Evolutionary conservation across 2,797 vertebrate genomes (phyloP).

Genomic region (Antrozous pallidus): DNA sequence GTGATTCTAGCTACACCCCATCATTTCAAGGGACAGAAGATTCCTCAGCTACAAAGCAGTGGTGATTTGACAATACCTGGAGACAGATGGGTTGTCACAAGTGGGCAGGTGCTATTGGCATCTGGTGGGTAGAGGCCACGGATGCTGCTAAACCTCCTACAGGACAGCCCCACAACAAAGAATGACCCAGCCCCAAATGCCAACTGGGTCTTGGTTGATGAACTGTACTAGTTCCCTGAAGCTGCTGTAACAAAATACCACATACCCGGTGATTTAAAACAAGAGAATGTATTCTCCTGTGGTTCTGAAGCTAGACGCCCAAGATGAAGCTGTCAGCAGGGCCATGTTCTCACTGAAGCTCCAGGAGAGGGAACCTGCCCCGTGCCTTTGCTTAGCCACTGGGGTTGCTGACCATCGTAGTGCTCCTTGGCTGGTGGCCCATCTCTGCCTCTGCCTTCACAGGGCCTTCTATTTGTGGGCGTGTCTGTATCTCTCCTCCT

Average conservation of each 20-base stretch:
- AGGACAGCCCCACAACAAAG: not conserved
- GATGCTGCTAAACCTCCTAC: not conserved
- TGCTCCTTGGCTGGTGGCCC: too few species aligned
- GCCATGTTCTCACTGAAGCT: not conserved
- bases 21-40: not conserved
- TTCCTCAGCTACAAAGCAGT: not conserved
- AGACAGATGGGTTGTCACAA: not conserved
- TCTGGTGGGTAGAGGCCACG: not conserved
- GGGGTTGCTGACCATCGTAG: not conserved
- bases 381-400: not conserved
- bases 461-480: not conserved
- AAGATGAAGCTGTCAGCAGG: not conserved
- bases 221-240: not conserved
- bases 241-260: not conserved
- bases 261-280: too few species aligned
- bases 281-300: not conserved
- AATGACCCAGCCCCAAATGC: not conserved
- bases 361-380: not conserved
- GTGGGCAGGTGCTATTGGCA: not conserved
- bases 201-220: accelerated
- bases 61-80: not conserved
- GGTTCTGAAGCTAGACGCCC: not conserved
- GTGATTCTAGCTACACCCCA: too few species aligned
- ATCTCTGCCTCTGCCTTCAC: not conserved
- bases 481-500: not conserved